These are phyloP conservation scores for Tyrophagus putrescentiae DNA, from an alignment of 1,140 invertebrate genomes.

Conservation along the genomic window DNA sequence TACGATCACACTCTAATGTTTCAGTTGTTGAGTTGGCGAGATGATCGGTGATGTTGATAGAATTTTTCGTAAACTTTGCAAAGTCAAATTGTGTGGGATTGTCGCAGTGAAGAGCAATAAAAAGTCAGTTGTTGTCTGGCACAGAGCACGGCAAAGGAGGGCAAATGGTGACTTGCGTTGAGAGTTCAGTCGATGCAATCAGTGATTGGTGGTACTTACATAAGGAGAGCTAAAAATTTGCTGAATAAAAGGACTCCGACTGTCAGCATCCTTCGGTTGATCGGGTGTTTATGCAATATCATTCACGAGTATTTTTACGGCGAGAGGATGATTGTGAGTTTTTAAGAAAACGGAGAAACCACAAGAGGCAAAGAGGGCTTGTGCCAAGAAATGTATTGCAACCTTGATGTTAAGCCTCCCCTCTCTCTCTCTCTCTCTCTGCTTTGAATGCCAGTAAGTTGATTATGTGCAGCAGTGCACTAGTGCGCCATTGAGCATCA, in stretches of 20 bases:
- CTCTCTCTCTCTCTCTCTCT: no score
- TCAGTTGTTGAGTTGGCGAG: no score
- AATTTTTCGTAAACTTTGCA: no score
- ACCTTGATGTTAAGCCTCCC: background rate
- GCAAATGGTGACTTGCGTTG: background rate
- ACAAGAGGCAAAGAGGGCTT: background rate
- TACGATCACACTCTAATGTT: no score
- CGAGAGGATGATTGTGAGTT: background rate
- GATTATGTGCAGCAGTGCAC: no score
- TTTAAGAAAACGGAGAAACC: background rate
- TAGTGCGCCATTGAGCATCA: no score
- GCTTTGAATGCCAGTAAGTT: no score
- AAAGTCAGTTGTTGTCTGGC: background rate
- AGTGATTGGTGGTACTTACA: background rate
- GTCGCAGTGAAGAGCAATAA: background rate
- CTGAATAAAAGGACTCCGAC: no score
- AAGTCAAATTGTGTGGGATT: no score
- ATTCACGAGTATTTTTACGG: background rate
- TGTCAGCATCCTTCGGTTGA: no score
- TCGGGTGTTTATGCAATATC: conserved; percentile 4
- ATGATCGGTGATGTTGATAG: no score
- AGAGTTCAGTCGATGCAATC: background rate
- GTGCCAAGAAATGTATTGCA: conserved; percentile 12
- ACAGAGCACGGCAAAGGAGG: background rate
- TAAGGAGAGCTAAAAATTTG: background rate